Evolutionary conservation across 53 echinoderm and acorn worm species (phyloP).

Genomic region (Astropecten irregularis): DNA sequence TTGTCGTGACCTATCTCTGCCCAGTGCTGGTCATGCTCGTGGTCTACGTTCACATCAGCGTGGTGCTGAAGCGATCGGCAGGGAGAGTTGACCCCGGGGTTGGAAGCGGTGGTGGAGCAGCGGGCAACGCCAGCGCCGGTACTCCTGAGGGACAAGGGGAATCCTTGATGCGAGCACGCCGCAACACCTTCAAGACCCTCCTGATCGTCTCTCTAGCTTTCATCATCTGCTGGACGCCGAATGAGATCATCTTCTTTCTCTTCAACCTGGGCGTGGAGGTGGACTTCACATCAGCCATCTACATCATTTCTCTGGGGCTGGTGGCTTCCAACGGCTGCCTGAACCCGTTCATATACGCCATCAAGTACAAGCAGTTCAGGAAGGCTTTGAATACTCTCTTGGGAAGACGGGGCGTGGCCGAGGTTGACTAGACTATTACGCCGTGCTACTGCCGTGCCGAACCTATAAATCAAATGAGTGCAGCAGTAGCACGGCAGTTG

Average conservation of each 20-base stretch:
- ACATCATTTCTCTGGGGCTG: slow-evolving; percentile 20
- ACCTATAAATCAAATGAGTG: no score
- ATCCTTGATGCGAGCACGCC: slow-evolving; percentile 41
- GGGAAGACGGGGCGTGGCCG: no score
- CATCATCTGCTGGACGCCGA: slow-evolving; percentile 65
- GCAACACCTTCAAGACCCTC: slow-evolving; percentile 59
- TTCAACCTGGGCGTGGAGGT: slow-evolving; percentile 52
- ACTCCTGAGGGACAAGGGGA: slow-evolving; percentile 24
- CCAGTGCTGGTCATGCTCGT: background rate
- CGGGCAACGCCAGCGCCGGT: background rate
- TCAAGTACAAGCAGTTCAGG: slow-evolving; percentile 64
- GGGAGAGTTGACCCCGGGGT: background rate
- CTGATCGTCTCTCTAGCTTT: slow-evolving; percentile 37
- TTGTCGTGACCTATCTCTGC: background rate
- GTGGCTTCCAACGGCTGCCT: slow-evolving; percentile 38
- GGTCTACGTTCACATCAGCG: slow-evolving; percentile 6
- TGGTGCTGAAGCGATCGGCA: slow-evolving; percentile 11
- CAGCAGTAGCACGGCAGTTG: no score
- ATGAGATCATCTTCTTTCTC: slow-evolving; percentile 49
- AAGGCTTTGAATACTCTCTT: slow-evolving; percentile 24
- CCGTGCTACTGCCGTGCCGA: no score
- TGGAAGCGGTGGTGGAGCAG: background rate
- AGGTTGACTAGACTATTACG: no score
- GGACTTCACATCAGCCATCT: slow-evolving; percentile 21
- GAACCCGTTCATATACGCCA: slow-evolving; percentile 62